A percentile compares a stretch with the other conserved stretches of the same genome.
Evolutionary conservation across 2,113 vertebrate species (phyloP).

Genomic region (Oncorhynchus masou): DNA sequence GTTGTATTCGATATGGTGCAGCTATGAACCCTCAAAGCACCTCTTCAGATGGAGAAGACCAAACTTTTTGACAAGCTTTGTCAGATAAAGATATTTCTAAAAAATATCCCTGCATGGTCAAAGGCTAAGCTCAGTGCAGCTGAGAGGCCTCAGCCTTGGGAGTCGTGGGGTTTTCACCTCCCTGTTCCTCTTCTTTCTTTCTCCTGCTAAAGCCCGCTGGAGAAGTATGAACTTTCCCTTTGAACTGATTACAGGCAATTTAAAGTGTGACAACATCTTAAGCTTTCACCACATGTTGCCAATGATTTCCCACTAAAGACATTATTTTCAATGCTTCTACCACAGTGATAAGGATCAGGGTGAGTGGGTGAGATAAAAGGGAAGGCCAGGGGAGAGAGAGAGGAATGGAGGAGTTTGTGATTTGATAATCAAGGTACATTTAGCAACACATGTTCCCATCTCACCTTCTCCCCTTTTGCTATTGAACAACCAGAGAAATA

Average conservation of each 20-base stretch:
- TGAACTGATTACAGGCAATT: slow-evolving; percentile 84
- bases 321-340: slow-evolving; percentile 78
- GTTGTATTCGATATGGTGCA: no score
- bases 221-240: slow-evolving; percentile 76
- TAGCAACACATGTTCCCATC: slow-evolving; percentile 69
- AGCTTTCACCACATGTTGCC: slow-evolving; percentile 82
- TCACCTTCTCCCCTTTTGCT: slow-evolving; percentile 64
- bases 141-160: not conserved
- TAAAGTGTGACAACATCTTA: slow-evolving; percentile 91
- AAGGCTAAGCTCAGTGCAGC: slow-evolving; percentile 13
- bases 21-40: not conserved
- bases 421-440: slow-evolving; percentile 73
- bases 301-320: slow-evolving; percentile 80
- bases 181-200: slow-evolving; percentile 43
- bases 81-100: slow-evolving; percentile 26
- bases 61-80: not conserved
- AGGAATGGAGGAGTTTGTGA: slow-evolving; percentile 31
- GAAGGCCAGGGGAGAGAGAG: slow-evolving; percentile 45
- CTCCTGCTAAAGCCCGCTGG: slow-evolving; percentile 53
- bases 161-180: slow-evolving; percentile 3
- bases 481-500: slow-evolving; percentile 72
- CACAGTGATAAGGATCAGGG: slow-evolving; percentile 76
- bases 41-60: not conserved
- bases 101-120: slow-evolving; percentile 4
- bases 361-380: slow-evolving; percentile 75